Evolutionary conservation across 2,888 invertebrate genomes (phyloP), one percentile per base, ranked within the genome.

Genomic region (Clusia tigrina): DNA sequence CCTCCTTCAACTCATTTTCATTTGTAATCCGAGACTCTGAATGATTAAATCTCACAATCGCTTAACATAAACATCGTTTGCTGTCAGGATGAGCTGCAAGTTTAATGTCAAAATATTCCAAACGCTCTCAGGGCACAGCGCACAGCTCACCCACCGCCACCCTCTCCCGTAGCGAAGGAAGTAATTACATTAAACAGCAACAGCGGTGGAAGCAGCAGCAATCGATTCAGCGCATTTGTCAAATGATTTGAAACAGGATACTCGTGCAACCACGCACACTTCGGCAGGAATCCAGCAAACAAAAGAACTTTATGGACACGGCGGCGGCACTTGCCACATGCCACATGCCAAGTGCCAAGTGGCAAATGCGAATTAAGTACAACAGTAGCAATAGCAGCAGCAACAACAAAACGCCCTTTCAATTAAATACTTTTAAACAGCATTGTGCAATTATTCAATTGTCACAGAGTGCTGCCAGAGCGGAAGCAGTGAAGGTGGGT

Each of bases 171-270:
- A 77, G 60, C 74, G 76, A 76, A 74, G 76, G 72, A 77, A n/a
- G n/a, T 72, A 78, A 78, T 73, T 75, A 77, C 74, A 72, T 74
- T 73, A 72, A 76, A 78, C 68, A 73, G 72, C 67, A 73, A 66
- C 71, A 74, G 74, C 58, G 71, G 70, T 68, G 72, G 63, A 69
- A 67, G 67, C 62, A 69, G 62, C 58, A 54, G 20, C 65, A 70
- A 74, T 69, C 69, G 65, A 32, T 58, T 58, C 38, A 66, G 42
- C 42, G 3, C 42, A 74, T 73, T 77, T 75, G 75, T 72, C 77
- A 71, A 73, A 69, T 78, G 80, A 79, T 80, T 80, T 80, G 83
- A 76, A 81, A 82, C 80, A 77, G 77, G 82, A 82, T 82, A 82
- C 74, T 75, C 82, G 82, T 82, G 83, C 78, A 81, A 81, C 79